These are phyloP conservation scores for Hydrozoanthus tunicans DNA, from an alignment of 64 coral and sea anemone genomes.

Conservation along the genomic window DNA sequence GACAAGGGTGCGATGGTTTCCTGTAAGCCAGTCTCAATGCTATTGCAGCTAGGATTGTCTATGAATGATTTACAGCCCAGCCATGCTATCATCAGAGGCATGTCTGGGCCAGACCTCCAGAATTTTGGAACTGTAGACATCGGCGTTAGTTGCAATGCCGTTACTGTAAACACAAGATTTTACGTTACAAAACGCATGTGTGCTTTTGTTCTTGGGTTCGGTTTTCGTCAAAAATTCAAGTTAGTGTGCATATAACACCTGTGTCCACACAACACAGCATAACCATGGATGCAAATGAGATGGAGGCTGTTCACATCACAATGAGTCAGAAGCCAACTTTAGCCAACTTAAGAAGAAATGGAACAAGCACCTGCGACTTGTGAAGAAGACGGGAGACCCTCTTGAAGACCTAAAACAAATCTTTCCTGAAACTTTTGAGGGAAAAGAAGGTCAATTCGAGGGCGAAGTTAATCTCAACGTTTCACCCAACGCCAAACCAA, in stretches of 20 bases:
- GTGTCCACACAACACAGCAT: conserved; percentile 69
- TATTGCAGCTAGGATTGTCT: conserved; percentile 54
- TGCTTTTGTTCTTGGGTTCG: conserved; percentile 75
- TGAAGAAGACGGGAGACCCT: background rate
- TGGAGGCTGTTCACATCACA: conserved; percentile 71
- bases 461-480: conserved; percentile 52
- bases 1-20: conserved; percentile 44
- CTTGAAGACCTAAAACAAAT: conserved; percentile 50
- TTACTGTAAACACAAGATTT: conserved; percentile 48
- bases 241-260: conserved; percentile 28
- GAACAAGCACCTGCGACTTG: background rate
- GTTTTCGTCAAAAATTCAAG: conserved; percentile 58
- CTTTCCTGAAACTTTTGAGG: conserved; percentile 64
- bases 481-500: conserved; percentile 49
- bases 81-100: conserved; percentile 38
- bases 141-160: conserved; percentile 50
- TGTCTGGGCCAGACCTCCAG: conserved; percentile 71
- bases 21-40: conserved; percentile 65
- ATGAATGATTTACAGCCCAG: conserved; percentile 47
- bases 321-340: conserved; percentile 11
- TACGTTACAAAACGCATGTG: conserved; percentile 53
- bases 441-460: conserved; percentile 63
- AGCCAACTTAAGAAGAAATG: background rate
- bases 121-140: conserved; percentile 67
- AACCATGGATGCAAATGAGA: conserved; percentile 26